Percentiles rank a stretch among this genome's conserved stretches.
These are phyloP conservation scores for Mastomys natalensis DNA, from an alignment of 2,113 vertebrate species.

Conservation along the genomic window DNA sequence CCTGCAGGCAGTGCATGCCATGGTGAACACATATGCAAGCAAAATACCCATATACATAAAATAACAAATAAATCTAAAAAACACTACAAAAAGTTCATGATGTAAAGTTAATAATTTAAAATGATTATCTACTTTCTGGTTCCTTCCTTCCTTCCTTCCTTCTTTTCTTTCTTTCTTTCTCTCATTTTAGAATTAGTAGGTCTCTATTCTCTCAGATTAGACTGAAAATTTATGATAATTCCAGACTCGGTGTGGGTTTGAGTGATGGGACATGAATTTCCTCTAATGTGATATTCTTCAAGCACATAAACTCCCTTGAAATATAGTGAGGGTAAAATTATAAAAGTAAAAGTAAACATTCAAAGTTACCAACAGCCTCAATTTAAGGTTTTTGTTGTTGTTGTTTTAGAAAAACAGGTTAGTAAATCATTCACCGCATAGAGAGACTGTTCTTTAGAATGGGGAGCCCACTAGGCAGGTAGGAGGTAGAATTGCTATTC, in stretches of 20 bases:
- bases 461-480: not conserved
- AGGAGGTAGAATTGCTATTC: conserved; percentile 11
- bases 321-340: not conserved
- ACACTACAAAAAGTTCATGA: conserved; percentile 7
- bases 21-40: not conserved
- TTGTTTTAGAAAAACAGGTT: not conserved
- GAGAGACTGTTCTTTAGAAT: conserved; percentile 38
- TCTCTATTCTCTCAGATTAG: conserved; percentile 28
- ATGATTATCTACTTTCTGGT: not conserved
- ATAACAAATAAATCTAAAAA: not conserved
- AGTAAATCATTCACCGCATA: not conserved
- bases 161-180: not conserved
- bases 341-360: conserved; percentile 39
- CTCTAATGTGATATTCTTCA: not conserved
- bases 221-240: not conserved
- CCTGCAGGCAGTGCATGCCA: not conserved
- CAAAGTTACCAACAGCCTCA: not conserved
- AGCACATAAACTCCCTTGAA: not conserved
- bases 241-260: not conserved
- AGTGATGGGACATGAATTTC: conserved; percentile 8
- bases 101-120: conserved; percentile 31
- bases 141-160: not conserved
- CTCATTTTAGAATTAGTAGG: not conserved
- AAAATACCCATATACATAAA: not conserved
- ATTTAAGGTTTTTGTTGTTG: not conserved